phyloP scores from a whole-genome alignment of 2,113 vertebrate genomes.

The Nothocercus nigrocapillus region DNA sequence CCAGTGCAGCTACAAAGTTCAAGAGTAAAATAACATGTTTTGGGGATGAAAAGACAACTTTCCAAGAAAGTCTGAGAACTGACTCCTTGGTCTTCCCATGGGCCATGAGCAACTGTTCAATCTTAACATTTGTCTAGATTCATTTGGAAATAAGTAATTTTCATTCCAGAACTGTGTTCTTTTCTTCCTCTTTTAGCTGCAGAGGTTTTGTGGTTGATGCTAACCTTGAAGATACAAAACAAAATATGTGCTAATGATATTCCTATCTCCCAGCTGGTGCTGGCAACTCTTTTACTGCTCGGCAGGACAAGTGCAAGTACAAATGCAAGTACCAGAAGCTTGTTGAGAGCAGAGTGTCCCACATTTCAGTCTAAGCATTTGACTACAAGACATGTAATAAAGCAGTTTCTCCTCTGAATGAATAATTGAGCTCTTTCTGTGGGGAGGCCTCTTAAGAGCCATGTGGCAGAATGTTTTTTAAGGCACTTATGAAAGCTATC shows the following conservation, averaged over 20 bases:
- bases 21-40: background rate
- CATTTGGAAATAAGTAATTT: constrained; percentile 35
- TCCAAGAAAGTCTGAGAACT: background rate
- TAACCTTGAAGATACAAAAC: constrained; percentile 72
- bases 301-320: constrained; percentile 69
- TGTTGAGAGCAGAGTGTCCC: constrained; percentile 62
- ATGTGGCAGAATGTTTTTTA: constrained; percentile 52
- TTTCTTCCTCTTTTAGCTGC: constrained; percentile 8
- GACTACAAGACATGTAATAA: constrained; percentile 66
- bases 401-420: constrained; percentile 70
- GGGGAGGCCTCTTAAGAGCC: constrained; percentile 63
- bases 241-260: constrained; percentile 77
- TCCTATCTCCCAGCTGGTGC: constrained; percentile 70
- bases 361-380: constrained; percentile 66
- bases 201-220: constrained; percentile 64
- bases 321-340: constrained; percentile 73
- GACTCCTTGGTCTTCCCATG: background rate
- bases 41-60: background rate
- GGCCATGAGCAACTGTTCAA: background rate
- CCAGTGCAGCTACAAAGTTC: background rate
- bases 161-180: background rate
- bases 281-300: constrained; percentile 73
- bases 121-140: background rate
- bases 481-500: constrained; percentile 58
- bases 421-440: constrained; percentile 74